Percentiles rank a stretch among this genome's conserved stretches.
These are phyloP conservation scores for Pseudopodoces humilis DNA, from an alignment of 2,113 vertebrate genomes.

Conservation along the genomic window DNA sequence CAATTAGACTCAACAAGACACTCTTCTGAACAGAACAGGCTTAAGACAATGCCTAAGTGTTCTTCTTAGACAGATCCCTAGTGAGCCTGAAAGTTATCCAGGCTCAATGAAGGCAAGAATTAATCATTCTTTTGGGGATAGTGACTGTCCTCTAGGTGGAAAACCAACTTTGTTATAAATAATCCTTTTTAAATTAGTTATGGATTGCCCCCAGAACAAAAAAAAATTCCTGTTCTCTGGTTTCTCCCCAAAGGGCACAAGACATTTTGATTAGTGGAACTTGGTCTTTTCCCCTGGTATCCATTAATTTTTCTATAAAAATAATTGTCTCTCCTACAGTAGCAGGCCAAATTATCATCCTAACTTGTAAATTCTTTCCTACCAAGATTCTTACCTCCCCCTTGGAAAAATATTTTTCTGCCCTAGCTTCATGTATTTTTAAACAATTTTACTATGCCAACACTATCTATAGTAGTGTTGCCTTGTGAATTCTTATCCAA, in stretches of 20 bases:
- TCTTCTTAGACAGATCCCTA: constrained; percentile 28
- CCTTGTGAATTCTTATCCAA: not conserved
- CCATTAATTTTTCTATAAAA: not conserved
- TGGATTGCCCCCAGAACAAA: not conserved
- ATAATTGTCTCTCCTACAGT: not conserved
- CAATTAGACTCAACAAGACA: constrained; percentile 33
- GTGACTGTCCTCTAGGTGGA: not conserved
- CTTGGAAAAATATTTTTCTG: not conserved
- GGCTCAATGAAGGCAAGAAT: constrained; percentile 6
- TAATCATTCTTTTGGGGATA: constrained; percentile 43
- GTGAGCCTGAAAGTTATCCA: constrained; percentile 32
- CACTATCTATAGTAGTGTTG: not conserved
- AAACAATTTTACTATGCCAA: not conserved
- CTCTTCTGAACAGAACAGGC: constrained; percentile 24
- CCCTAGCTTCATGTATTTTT: not conserved
- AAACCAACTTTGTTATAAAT: constrained; percentile 13
- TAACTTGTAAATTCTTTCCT: not conserved
- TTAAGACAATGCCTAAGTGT: constrained; percentile 13
- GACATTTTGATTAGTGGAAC: not conserved
- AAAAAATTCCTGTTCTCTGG: not conserved
- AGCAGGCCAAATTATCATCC: not conserved
- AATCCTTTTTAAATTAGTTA: constrained; percentile 47
- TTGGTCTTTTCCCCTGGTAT: not conserved
- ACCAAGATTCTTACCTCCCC: not conserved
- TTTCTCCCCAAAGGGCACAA: not conserved